phyloP scores from a whole-genome alignment of 2,113 vertebrate genomes.

The Puntigrus tetrazona region DNA sequence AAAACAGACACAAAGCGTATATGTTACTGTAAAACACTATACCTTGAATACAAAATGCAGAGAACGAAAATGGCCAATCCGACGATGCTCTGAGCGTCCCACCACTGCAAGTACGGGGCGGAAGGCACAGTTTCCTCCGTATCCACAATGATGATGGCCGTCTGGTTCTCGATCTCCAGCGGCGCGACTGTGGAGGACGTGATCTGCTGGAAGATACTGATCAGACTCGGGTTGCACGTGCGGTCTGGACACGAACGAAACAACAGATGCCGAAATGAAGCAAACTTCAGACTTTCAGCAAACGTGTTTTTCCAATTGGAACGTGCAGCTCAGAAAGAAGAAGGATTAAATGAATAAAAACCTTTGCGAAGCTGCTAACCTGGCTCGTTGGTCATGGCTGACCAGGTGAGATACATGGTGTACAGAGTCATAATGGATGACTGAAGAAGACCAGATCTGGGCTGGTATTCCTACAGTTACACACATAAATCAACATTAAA shows the following conservation, averaged over 20 bases:
- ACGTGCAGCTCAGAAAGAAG: neutral
- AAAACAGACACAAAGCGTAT: no score
- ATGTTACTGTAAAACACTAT: slow-evolving; percentile 19
- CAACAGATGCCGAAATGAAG: neutral
- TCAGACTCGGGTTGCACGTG: slow-evolving; percentile 86
- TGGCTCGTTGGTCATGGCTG: slow-evolving; percentile 92
- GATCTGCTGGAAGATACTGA: slow-evolving; percentile 83
- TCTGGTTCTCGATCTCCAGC: slow-evolving; percentile 73
- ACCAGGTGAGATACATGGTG: slow-evolving; percentile 94
- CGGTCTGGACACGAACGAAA: slow-evolving; percentile 70
- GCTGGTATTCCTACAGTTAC: slow-evolving; percentile 79
- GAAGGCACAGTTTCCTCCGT: slow-evolving; percentile 67
- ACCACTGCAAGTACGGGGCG: slow-evolving; percentile 79
- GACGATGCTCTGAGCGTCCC: slow-evolving; percentile 82
- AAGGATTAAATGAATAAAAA: neutral
- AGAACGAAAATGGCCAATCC: slow-evolving; percentile 84
- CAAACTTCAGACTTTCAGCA: slow-evolving; percentile 10
- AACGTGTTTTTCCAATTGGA: neutral
- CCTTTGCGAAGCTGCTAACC: slow-evolving; percentile 69
- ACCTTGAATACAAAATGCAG: slow-evolving; percentile 95
- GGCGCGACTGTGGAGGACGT: slow-evolving; percentile 71
- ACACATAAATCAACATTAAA: neutral
- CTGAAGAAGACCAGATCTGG: slow-evolving; percentile 90
- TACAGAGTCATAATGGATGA: slow-evolving; percentile 92
- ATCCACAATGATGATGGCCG: slow-evolving; percentile 67